These are phyloP conservation scores for Meteorus colon DNA, from an alignment of 2,888 invertebrate species.

Conservation along the genomic window DNA sequence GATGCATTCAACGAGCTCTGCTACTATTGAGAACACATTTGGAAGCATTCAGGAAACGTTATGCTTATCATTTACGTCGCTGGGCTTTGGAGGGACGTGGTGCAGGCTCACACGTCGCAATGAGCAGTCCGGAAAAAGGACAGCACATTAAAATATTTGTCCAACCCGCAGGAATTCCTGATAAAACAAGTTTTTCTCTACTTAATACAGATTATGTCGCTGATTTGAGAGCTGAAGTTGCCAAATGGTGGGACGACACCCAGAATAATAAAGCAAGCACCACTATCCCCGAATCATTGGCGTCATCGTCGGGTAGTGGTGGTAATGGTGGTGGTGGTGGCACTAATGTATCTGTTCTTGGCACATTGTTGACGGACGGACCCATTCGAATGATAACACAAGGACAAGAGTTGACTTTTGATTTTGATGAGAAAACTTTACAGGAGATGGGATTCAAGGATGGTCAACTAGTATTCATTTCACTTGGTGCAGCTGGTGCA, in stretches of 20 bases:
- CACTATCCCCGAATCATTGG: slow-evolving; percentile 35
- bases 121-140: slow-evolving; percentile 77
- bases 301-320: slow-evolving; percentile 52
- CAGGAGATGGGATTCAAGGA: slow-evolving; percentile 96
- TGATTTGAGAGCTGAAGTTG: slow-evolving; percentile 93
- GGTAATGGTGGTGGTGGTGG: slow-evolving; percentile 11
- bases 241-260: slow-evolving; percentile 91
- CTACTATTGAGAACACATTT: slow-evolving; percentile 92
- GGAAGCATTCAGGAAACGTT: slow-evolving; percentile 90
- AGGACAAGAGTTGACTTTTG: slow-evolving; percentile 93
- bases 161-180: slow-evolving; percentile 91
- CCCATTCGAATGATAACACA: slow-evolving; percentile 94
- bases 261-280: slow-evolving; percentile 61
- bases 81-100: slow-evolving; percentile 91
- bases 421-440: slow-evolving; percentile 92
- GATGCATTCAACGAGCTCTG: slow-evolving; percentile 92
- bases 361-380: slow-evolving; percentile 84
- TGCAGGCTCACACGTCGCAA: slow-evolving; percentile 85
- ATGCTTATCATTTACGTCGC: slow-evolving; percentile 90
- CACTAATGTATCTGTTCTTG: slow-evolving; percentile 75
- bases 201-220: slow-evolving; percentile 92
- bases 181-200: slow-evolving; percentile 87
- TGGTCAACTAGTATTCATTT: slow-evolving; percentile 93
- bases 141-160: slow-evolving; percentile 85
- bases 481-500: slow-evolving; percentile 87